Evolutionary conservation across 1,140 invertebrate genomes (phyloP), one percentile per base, ranked within the genome.

Genomic region (Pseudobourletiella spinata): DNA sequence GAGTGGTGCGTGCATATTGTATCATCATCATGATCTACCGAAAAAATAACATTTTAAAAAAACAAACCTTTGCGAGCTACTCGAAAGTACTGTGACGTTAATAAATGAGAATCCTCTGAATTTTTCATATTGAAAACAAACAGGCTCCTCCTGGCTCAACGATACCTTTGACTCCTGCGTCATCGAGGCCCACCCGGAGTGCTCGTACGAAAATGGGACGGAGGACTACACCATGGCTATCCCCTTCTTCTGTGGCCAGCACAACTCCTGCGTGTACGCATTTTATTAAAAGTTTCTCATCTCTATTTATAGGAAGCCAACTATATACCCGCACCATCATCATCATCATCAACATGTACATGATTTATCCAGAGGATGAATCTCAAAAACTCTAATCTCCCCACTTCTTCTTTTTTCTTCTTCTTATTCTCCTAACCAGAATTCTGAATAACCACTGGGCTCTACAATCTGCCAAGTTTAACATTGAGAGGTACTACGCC

Each of bases 401-500:
- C n/a, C n/a, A n/a, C n/a, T n/a, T n/a, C n/a, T n/a, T n/a, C n/a
- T n/a, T n/a, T n/a, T n/a, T 24, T 28, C 16, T 24, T 28, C 44
- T 51, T 58, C 20, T 28, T 54, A 28, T 30, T 14, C 29, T 35
- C 26, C n/a, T n/a, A n/a, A n/a, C n/a, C 48, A 68, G 67, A 26
- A 22, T 57, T n/a, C 59, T 68, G 20, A 65, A 68, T 48, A 42
- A 68, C 22, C 51, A 62, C 11, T 87, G 86, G 65, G 88, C 89
- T 1, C 72, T 91, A 60, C 85, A 91, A 72, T 81, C 83, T 67
- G 89, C 89, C 0, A 92, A 91, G 75, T 77, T 83, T 57, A 87
- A 87, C 1, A 88, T 91, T 1, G 88, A 91, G 72, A 82, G 84
- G 68, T 84, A 91, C 70, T 93, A 91, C 71, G 85, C 88, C 0